phyloP scores from a whole-genome alignment of 2,888 invertebrate species.

The Epirrhoe alternata region DNA sequence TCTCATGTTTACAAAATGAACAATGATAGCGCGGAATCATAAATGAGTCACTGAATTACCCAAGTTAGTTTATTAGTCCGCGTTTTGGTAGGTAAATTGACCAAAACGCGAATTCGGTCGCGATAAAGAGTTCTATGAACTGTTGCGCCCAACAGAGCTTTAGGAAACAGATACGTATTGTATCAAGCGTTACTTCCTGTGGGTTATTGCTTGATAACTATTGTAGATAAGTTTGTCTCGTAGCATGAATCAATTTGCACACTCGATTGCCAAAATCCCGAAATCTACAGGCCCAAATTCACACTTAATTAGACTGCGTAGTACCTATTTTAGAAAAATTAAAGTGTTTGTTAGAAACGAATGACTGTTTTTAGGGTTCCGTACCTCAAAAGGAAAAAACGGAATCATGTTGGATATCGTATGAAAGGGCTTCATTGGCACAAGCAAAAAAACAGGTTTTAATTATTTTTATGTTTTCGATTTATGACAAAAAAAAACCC shows the following conservation, averaged over 20 bases:
- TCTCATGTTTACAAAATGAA: slow-evolving; percentile 28
- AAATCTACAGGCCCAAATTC: neutral
- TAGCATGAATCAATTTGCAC: slow-evolving; percentile 15
- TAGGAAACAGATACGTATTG: slow-evolving; percentile 44
- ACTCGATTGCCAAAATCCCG: neutral
- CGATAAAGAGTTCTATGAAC: slow-evolving; percentile 56
- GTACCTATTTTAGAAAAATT: too few species aligned
- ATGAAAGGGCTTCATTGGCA: too few species aligned
- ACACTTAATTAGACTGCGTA: too few species aligned
- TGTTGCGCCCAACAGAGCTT: slow-evolving; percentile 45
- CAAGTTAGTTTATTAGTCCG: too few species aligned
- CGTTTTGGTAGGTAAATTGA: too few species aligned
- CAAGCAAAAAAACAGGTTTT: too few species aligned
- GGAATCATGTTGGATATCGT: too few species aligned
- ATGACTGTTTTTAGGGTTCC: too few species aligned
- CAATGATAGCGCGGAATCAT: slow-evolving; percentile 19
- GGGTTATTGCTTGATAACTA: slow-evolving; percentile 38
- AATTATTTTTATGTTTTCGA: too few species aligned
- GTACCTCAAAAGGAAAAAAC: too few species aligned
- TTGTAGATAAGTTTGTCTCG: slow-evolving; percentile 30
- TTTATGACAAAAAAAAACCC: too few species aligned
- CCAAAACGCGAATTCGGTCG: slow-evolving; percentile 36
- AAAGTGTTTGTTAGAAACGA: too few species aligned
- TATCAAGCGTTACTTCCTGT: slow-evolving; percentile 53
- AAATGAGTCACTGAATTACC: slow-evolving; percentile 36